Conservation (phyloP, 2,888 invertebrate species). For the Lithophane socia region DNA sequence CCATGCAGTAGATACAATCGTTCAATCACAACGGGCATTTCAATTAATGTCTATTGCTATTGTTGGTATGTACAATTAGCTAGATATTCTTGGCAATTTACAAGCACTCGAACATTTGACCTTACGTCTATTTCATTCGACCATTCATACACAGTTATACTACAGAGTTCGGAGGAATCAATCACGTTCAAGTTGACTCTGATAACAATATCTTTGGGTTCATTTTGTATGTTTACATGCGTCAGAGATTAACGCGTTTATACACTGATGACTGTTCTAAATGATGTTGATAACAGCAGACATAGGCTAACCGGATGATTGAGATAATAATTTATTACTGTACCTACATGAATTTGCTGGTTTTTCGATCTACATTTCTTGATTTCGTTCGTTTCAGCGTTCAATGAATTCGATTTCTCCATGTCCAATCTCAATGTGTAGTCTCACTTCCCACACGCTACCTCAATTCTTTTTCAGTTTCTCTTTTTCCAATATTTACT, state of each 20-base stretch:
- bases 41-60: conserved; percentile 59
- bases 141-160: conserved; percentile 46
- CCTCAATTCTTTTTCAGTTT: conserved; percentile 10
- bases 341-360: too few relatives aligned
- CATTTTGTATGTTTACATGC: conserved; percentile 40
- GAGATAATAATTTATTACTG: not conserved
- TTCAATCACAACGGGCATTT: conserved; percentile 60
- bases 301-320: conserved; percentile 2
- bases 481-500: conserved; percentile 3
- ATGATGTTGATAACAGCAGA: conserved; percentile 10
- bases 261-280: conserved; percentile 20
- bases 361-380: not conserved
- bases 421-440: not conserved
- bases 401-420: not conserved
- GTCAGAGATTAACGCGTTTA: conserved; percentile 49
- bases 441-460: too few relatives aligned
- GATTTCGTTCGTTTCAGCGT: not conserved
- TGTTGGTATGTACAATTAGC: conserved; percentile 59
- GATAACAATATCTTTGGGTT: conserved; percentile 56
- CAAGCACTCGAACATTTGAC: conserved; percentile 54
- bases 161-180: conserved; percentile 40
- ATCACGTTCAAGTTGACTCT: conserved; percentile 54
- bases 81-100: conserved; percentile 60
- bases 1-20: conserved; percentile 22
- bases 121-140: conserved; percentile 54